A percentile compares a stretch with the other conserved stretches of the same genome.
Conservation (phyloP, 2,888 invertebrate species). For the Fragum whitleyi region DNA sequence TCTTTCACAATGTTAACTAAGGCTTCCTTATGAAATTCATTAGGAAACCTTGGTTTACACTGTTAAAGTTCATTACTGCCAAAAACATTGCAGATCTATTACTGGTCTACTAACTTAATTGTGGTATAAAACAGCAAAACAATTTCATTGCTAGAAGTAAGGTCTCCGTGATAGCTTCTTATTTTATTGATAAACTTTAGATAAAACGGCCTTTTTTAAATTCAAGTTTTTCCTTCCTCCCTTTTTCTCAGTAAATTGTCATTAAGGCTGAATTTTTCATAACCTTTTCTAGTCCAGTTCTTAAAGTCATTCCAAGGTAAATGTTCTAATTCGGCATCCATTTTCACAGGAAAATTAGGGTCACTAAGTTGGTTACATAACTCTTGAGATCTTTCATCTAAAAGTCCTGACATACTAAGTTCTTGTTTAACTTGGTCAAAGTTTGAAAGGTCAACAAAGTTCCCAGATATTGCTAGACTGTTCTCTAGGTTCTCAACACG, state of each 20-base stretch:
- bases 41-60: too few relatives aligned
- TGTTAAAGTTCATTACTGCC: too few relatives aligned
- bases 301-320: slow-evolving; percentile 68
- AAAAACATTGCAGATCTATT: too few relatives aligned
- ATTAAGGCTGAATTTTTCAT: slow-evolving; percentile 55
- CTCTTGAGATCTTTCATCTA: slow-evolving; percentile 75
- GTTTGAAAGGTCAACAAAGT: slow-evolving; percentile 82
- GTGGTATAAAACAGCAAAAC: too few relatives aligned
- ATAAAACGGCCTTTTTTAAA: too few relatives aligned
- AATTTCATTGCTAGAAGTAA: neutral
- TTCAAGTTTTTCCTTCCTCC: too few relatives aligned
- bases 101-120: too few relatives aligned
- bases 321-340: slow-evolving; percentile 61
- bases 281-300: slow-evolving; percentile 52
- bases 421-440: slow-evolving; percentile 73
- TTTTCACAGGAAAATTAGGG: slow-evolving; percentile 57
- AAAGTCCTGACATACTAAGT: slow-evolving; percentile 72
- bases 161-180: neutral
- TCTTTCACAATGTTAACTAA: too few relatives aligned
- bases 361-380: slow-evolving; percentile 69
- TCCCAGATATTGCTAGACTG: slow-evolving; percentile 82
- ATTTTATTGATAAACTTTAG: too few relatives aligned
- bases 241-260: slow-evolving; percentile 34
- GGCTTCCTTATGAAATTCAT: too few relatives aligned
- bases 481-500: slow-evolving; percentile 79